Conservation (phyloP, 2,888 invertebrate species). For the Chrysolina americana region DNA sequence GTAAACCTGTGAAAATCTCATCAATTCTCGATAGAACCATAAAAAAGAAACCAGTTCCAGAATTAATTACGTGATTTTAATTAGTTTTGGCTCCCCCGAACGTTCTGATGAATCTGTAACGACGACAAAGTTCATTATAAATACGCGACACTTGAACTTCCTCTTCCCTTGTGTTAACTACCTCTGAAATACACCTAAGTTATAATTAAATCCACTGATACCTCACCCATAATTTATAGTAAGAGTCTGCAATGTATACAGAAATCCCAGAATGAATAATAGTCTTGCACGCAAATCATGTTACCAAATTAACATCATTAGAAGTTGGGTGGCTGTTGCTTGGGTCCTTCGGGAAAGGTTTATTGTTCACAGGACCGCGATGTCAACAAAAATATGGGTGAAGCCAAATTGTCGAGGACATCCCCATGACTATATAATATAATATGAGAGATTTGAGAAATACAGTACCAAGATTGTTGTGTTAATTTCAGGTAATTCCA, state of each 20-base stretch:
- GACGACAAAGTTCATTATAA: constrained; percentile 61
- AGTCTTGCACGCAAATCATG: constrained; percentile 37
- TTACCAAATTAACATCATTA: constrained; percentile 20
- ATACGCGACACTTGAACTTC: constrained; percentile 59
- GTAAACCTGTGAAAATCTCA: constrained; percentile 29
- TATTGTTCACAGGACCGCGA: background rate
- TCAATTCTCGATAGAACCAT: constrained; percentile 28
- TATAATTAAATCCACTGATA: constrained; percentile 60
- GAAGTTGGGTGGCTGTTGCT: constrained; percentile 4
- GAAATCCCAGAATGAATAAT: constrained; percentile 50
- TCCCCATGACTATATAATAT: too few relatives aligned
- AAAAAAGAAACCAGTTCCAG: constrained; percentile 52
- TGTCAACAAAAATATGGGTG: background rate
- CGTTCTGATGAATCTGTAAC: constrained; percentile 59
- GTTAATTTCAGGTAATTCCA: too few relatives aligned
- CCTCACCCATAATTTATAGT: constrained; percentile 55
- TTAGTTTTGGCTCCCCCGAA: constrained; percentile 56
- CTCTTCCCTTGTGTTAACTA: constrained; percentile 53
- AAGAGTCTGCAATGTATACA: constrained; percentile 53
- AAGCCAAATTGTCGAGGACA: too few relatives aligned
- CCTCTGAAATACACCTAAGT: constrained; percentile 56
- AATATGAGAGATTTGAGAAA: too few relatives aligned
- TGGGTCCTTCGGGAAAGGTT: background rate
- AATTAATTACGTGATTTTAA: constrained; percentile 63
- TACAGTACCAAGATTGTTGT: too few relatives aligned